Evolutionary conservation across 2,888 invertebrate species (phyloP), one percentile per base, ranked within the genome.

Genomic region (Euzophera pinguis): DNA sequence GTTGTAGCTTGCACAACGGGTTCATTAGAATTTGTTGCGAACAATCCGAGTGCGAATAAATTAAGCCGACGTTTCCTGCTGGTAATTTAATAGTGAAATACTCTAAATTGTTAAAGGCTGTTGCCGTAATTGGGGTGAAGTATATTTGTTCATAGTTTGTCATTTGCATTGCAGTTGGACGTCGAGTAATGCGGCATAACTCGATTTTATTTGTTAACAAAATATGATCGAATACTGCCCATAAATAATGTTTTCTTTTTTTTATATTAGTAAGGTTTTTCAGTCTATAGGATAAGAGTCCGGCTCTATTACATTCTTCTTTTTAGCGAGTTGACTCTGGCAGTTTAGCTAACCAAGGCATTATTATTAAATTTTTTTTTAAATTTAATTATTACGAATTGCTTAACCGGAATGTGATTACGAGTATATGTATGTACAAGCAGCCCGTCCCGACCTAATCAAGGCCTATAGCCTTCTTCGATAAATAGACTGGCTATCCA

Each of bases 21-120:
- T 75, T 67, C 65, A 67, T 70, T 65, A 66, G 62, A 65, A 64
- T 65, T 63, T 63, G 62, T 65, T 58, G 53, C 60, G 49, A 59
- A 61, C 57, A 59, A 59, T 61, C 60, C 55, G 51, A 57, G 52
- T 34, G 50, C 55, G 51, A 59, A 61, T 64, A 57, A 69, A 66
- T 58, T 55, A 64, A 65, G 55, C 57, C 53, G 54, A 58, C 54
- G 65, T 62, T 69, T 68, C 67, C 69, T 64, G 64, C 62, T 63
- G 35, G 57, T 60, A 54, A 60, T 59, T 59, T 60, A 58, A 60
- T 60, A 54, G 55, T 32, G 32, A 45, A 45, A 45, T 45, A 45
- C 45, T 55, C 53, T 9, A 42, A 50, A 54, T 53, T 53, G 54
- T 53, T 53, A 56, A 50, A 50, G 45, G 45, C 32, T 45, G 32